Conservation (phyloP, 1,140 invertebrate species). For the Listronotus oregonensis region DNA sequence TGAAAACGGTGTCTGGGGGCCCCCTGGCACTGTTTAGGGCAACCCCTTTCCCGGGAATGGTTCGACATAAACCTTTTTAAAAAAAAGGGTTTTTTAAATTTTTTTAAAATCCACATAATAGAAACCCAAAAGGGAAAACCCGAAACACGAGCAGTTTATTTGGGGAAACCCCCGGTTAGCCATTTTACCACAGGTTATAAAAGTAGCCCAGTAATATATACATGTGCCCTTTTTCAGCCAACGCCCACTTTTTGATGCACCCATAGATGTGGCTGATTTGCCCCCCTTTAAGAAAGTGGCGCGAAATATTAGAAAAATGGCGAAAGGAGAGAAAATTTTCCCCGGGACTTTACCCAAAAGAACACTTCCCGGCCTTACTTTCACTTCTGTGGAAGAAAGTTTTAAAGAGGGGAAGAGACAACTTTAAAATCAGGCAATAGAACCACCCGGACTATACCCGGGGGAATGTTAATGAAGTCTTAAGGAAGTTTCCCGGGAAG, state of each 20-base stretch:
- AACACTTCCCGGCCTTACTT: constrained; percentile 13
- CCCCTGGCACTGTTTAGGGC: constrained; percentile 16
- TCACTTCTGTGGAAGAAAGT: constrained; percentile 8
- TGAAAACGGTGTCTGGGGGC: constrained; percentile 1
- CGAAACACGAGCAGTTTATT: constrained; percentile 11
- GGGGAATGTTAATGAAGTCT: constrained; percentile 5
- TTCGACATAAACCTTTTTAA: background rate
- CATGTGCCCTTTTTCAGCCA: too few relatives aligned
- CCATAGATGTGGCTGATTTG: too few relatives aligned
- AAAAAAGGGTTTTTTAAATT: too few relatives aligned
- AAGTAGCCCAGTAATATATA: constrained; percentile 12
- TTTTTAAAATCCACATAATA: constrained; percentile 1
- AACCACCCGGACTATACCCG: background rate
- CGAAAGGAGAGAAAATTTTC: too few relatives aligned
- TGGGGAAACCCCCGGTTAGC: background rate
- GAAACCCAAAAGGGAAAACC: background rate
- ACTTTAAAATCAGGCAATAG: background rate
- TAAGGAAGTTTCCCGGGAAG: constrained; percentile 13
- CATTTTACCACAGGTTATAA: constrained; percentile 17
- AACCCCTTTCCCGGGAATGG: constrained; percentile 17
- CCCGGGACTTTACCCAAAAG: too few relatives aligned
- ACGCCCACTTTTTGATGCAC: too few relatives aligned
- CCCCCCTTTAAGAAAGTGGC: too few relatives aligned
- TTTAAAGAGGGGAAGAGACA: background rate
- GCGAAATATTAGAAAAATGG: too few relatives aligned